Conservation (phyloP, 2,888 invertebrate genomes). For the Melanargia galathea region DNA sequence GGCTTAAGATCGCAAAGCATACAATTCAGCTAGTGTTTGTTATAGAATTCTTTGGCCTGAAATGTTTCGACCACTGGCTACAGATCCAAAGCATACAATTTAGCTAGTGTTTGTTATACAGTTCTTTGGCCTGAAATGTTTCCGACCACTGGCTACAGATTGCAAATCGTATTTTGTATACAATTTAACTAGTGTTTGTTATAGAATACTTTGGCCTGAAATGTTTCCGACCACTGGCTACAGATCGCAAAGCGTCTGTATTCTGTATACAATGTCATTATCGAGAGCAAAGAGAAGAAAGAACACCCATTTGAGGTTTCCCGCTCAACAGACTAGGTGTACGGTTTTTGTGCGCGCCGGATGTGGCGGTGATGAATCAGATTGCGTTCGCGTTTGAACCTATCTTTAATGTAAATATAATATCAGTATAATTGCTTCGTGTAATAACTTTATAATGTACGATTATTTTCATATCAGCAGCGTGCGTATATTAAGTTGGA, state of each 20-base stretch:
- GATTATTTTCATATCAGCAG: conserved; percentile 46
- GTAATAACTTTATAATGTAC: conserved; percentile 61
- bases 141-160: too few species aligned
- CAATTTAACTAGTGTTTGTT: too few species aligned
- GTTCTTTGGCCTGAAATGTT: too few species aligned
- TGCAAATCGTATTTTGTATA: too few species aligned
- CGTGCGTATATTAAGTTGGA: conserved; percentile 9
- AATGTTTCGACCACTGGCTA: too few species aligned
- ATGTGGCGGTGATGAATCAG: conserved; percentile 57
- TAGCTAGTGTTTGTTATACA: too few species aligned
- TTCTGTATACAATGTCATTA: conserved; percentile 53
- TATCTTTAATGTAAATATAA: conserved; percentile 62
- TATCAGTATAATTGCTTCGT: conserved; percentile 60
- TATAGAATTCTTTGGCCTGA: too few species aligned
- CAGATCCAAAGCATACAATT: too few species aligned
- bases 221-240: conserved; percentile 53
- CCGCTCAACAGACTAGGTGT: conserved; percentile 54
- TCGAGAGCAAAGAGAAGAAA: conserved; percentile 55
- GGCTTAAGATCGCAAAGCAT: conserved; percentile 45
- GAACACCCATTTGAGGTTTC: conserved; percentile 74
- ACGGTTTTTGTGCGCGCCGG: conserved; percentile 72
- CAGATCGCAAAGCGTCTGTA: conserved; percentile 50
- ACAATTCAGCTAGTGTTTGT: too few species aligned
- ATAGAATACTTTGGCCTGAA: conserved; percentile 35
- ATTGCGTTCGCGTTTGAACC: conserved; percentile 41